Conservation (phyloP, 2,888 invertebrate genomes). For the Diachrysia chrysitis region DNA sequence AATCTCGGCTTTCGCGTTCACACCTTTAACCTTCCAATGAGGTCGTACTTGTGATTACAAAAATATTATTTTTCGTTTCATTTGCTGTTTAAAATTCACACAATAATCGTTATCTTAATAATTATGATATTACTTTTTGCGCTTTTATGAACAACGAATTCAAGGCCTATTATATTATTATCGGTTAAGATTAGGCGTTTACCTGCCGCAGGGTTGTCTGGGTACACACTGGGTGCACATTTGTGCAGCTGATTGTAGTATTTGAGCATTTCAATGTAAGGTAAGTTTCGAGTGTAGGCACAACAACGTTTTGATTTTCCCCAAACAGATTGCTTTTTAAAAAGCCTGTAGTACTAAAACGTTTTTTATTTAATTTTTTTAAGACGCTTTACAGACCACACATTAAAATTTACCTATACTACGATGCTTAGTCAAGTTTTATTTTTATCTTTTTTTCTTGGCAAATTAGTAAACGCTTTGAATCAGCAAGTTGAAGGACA, state of each 20-base stretch:
- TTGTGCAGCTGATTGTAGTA: background rate
- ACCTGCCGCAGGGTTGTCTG: background rate
- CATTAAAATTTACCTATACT: background rate
- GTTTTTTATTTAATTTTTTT: background rate
- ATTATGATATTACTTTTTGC: constrained; percentile 35
- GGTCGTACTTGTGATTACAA: constrained; percentile 47
- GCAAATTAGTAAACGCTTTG: background rate
- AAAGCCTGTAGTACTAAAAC: background rate
- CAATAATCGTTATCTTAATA: constrained; percentile 48
- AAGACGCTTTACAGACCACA: background rate
- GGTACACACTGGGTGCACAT: background rate
- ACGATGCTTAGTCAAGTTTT: background rate
- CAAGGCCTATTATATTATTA: constrained; percentile 29
- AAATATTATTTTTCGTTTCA: constrained; percentile 34
- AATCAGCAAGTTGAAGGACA: background rate
- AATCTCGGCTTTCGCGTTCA: constrained; percentile 35
- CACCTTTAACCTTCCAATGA: constrained; percentile 52
- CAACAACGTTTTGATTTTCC: too few species aligned
- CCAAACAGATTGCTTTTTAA: background rate
- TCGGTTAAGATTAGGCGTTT: constrained; percentile 4
- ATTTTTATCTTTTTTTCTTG: background rate
- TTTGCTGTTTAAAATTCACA: constrained; percentile 46
- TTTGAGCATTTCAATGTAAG: background rate
- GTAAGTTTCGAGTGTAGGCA: too few species aligned
- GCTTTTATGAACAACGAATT: constrained; percentile 50